These are phyloP conservation scores for Nettapus auritus DNA, from an alignment of 2,113 vertebrate genomes.

Conservation along the genomic window DNA sequence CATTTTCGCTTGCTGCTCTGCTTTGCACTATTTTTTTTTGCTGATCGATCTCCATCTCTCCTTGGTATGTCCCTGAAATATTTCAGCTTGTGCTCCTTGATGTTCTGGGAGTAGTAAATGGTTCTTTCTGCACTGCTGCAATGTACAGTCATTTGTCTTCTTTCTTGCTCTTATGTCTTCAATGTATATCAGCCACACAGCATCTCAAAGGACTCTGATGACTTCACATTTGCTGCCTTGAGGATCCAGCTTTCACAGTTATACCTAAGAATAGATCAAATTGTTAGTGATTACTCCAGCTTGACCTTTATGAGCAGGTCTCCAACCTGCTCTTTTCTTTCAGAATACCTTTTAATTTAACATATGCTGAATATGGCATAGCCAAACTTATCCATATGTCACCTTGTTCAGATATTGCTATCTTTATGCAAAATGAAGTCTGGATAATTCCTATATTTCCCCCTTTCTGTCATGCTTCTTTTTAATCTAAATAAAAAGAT, in stretches of 20 bases:
- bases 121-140: conserved; percentile 43
- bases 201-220: conserved; percentile 54
- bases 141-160: conserved; percentile 46
- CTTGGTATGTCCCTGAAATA: conserved; percentile 64
- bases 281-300: conserved; percentile 42
- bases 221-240: conserved; percentile 46
- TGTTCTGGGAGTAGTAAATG: conserved; percentile 45
- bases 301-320: conserved; percentile 59
- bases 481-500: neutral
- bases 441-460: neutral
- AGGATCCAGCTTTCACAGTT: conserved; percentile 27
- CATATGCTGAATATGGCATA: neutral
- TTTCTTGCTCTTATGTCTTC: neutral
- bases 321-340: conserved; percentile 36
- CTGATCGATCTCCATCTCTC: conserved; percentile 62
- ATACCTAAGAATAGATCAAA: conserved; percentile 53
- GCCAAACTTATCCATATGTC: neutral
- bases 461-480: neutral
- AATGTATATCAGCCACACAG: conserved; percentile 25
- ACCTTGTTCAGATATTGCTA: neutral
- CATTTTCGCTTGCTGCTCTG: conserved; percentile 18
- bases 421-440: neutral
- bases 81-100: conserved; percentile 49
- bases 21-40: conserved; percentile 28
- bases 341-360: conserved; percentile 45